Percentiles rank a stretch among this genome's conserved stretches.
These are phyloP conservation scores for Aphelinus atriplicis DNA, from an alignment of 1,140 invertebrate species.

Conservation along the genomic window DNA sequence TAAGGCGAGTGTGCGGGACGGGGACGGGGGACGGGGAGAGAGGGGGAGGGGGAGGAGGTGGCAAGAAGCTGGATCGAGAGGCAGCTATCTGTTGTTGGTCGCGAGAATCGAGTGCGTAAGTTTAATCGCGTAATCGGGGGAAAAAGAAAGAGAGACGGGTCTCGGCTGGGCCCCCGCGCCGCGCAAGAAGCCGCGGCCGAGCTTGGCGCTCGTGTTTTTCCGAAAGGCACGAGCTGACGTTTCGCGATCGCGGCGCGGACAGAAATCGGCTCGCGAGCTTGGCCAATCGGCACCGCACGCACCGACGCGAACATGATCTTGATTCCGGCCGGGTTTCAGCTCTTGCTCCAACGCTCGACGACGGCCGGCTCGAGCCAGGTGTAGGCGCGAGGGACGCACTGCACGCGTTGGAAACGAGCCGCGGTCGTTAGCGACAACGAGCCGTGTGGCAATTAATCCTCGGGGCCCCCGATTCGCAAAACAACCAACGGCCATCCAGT, in stretches of 20 bases:
- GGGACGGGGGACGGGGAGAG: too few species aligned
- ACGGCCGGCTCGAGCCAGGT: neutral
- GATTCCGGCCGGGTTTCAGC: conserved; percentile 13
- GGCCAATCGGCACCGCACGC: neutral
- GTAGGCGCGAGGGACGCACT: conserved; percentile 6
- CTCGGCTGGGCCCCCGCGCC: neutral
- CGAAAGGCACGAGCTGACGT: neutral
- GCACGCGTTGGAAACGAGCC: conserved; percentile 43
- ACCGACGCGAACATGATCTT: conserved; percentile 6
- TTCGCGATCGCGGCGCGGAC: neutral
- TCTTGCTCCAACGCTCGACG: neutral
- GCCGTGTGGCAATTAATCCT: conserved; percentile 44
- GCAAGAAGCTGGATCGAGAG: too few species aligned
- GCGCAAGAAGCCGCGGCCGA: neutral
- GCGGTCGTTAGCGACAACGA: conserved; percentile 47
- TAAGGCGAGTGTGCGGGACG: too few species aligned
- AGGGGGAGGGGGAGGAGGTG: too few species aligned
- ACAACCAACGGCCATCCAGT: too few species aligned
- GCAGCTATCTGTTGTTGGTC: too few species aligned
- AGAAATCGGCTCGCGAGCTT: neutral
- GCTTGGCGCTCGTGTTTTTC: neutral
- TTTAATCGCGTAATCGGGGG: neutral
- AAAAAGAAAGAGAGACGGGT: neutral
- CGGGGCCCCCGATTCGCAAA: neutral
- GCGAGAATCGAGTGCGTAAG: too few species aligned